A percentile compares a stretch with the other conserved stretches of the same genome.
These are phyloP conservation scores for Melanotaenia trifasciata DNA, from an alignment of 2,797 vertebrate genomes.

Conservation along the genomic window DNA sequence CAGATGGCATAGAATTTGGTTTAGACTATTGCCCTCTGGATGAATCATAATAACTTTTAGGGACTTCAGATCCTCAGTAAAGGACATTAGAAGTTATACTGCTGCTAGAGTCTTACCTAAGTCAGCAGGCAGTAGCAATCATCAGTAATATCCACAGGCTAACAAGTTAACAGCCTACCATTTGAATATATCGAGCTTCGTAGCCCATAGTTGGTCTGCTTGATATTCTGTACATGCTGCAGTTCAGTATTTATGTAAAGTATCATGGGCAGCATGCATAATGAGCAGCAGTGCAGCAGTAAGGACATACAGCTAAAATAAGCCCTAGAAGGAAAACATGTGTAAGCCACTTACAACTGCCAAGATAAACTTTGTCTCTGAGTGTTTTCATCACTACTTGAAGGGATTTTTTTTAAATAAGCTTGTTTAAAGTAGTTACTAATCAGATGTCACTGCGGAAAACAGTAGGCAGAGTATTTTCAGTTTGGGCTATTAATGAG, in stretches of 20 bases:
- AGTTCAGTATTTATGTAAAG: constrained; percentile 20
- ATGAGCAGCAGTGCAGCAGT: constrained; percentile 4
- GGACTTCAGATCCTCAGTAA: neutral
- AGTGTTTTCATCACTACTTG: no score
- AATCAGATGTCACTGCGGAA: neutral
- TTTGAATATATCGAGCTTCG: neutral
- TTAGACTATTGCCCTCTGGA: neutral
- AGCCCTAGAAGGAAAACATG: constrained; percentile 9
- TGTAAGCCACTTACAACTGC: neutral
- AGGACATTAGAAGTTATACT: neutral
- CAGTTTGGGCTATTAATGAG: neutral
- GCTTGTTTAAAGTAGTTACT: neutral
- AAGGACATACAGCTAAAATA: neutral
- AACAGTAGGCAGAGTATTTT: neutral
- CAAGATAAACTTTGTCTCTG: neutral
- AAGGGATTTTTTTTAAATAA: neutral
- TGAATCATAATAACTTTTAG: constrained; percentile 5
- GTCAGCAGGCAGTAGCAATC: constrained; percentile 11
- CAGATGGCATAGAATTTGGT: neutral
- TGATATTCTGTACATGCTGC: constrained; percentile 2
- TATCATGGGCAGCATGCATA: constrained; percentile 6
- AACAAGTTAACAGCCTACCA: neutral
- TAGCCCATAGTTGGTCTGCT: constrained; percentile 2
- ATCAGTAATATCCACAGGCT: constrained; percentile 19
- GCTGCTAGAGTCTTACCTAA: neutral